Percentiles rank a stretch among this genome's conserved stretches.
Evolutionary conservation across 2,797 vertebrate species (phyloP).

Genomic region (Pangasius sanitwongsei): DNA sequence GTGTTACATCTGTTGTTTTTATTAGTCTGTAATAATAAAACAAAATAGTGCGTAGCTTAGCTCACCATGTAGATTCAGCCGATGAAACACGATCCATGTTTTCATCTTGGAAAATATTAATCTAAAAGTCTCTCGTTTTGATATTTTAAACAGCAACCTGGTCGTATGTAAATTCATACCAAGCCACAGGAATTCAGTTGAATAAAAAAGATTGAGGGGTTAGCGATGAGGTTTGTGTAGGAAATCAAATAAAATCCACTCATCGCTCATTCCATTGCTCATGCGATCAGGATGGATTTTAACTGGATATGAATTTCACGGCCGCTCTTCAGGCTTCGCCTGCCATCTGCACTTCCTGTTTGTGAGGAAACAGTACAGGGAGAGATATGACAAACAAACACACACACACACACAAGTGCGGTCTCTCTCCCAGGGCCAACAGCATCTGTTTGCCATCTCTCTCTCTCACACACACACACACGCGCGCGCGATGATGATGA

Average conservation of each 20-base stretch:
- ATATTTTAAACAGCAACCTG: not conserved
- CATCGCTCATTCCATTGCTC: not conserved
- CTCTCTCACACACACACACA: slow-evolving; percentile 36
- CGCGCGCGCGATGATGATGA: slow-evolving; percentile 5
- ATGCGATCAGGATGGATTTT: slow-evolving; percentile 79
- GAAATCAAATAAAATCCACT: not conserved
- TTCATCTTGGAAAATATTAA: not conserved
- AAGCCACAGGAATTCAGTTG: not conserved
- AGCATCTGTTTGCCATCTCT: not conserved
- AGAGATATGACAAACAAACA: slow-evolving; percentile 67
- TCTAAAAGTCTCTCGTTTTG: not conserved
- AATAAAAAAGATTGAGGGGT: not conserved
- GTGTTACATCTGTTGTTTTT: too few species aligned
- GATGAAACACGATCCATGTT: too few species aligned
- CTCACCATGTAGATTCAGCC: too few species aligned
- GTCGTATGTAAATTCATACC: not conserved
- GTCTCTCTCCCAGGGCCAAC: not conserved
- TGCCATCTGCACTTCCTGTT: slow-evolving; percentile 78
- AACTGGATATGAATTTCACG: slow-evolving; percentile 69
- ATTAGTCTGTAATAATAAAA: too few species aligned
- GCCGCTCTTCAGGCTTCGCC: slow-evolving; percentile 68
- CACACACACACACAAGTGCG: slow-evolving; percentile 33
- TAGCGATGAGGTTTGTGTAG: not conserved
- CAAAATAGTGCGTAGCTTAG: too few species aligned
- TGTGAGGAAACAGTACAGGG: slow-evolving; percentile 33